A percentile compares a stretch with the other conserved stretches of the same genome.
Evolutionary conservation across 2,797 vertebrate species (phyloP).

Genomic region (Pseudotriccus pelzelni): DNA sequence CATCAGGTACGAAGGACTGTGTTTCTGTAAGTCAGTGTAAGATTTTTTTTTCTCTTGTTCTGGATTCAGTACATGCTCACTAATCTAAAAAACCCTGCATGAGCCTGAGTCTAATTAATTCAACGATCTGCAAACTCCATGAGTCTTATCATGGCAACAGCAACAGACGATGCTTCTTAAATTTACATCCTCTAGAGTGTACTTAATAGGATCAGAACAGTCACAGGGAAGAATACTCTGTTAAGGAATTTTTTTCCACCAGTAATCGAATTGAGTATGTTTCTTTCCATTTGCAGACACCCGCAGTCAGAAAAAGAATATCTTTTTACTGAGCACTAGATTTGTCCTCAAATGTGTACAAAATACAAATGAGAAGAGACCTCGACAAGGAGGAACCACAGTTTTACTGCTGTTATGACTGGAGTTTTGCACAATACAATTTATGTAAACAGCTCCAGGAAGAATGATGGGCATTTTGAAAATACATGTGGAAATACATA

Average conservation of each 20-base stretch:
- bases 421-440: background rate
- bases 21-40: background rate
- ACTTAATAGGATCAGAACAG: conserved; percentile 40
- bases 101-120: conserved; percentile 52
- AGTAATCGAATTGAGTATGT: background rate
- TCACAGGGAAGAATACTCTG: conserved; percentile 7
- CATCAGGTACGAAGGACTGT: background rate
- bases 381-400: background rate
- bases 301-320: background rate
- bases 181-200: conserved; percentile 46
- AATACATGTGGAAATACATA: background rate
- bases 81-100: conserved; percentile 39
- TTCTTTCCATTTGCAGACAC: background rate
- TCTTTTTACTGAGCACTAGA: background rate
- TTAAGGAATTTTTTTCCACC: conserved; percentile 22
- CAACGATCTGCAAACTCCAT: conserved; percentile 35
- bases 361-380: background rate
- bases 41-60: background rate
- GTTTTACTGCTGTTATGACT: background rate
- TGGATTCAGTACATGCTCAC: conserved; percentile 30
- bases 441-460: background rate
- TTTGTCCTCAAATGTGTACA: background rate
- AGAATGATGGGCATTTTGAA: background rate
- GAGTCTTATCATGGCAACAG: conserved; percentile 47
- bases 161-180: conserved; percentile 55